Conservation (phyloP, 1,140 invertebrate species). For the Orussus abietinus region DNA sequence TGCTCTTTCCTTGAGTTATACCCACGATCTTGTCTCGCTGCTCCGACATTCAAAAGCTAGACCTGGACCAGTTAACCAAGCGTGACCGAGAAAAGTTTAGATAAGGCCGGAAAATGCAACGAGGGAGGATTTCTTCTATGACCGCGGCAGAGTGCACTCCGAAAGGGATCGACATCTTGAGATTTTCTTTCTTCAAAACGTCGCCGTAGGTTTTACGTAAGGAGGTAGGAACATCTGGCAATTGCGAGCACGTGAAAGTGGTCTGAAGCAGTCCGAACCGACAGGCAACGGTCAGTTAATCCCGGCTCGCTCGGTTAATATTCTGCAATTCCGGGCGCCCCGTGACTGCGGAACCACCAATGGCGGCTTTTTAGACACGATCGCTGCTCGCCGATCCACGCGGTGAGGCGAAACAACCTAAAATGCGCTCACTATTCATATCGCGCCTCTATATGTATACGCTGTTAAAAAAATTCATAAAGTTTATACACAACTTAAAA, state of each 20-base stretch:
- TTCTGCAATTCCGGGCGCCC: constrained; percentile 25
- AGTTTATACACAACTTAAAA: no score
- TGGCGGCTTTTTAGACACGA: neutral
- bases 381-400: neutral
- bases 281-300: constrained; percentile 45
- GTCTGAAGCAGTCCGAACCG: constrained; percentile 29
- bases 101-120: no score
- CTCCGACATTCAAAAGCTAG: no score
- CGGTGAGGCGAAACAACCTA: neutral
- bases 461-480: no score
- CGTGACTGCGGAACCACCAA: constrained; percentile 5
- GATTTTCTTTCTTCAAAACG: no score
- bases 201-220: constrained; percentile 50
- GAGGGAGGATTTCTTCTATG: no score
- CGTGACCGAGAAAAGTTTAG: no score
- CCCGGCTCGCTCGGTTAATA: constrained; percentile 37
- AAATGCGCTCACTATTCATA: neutral
- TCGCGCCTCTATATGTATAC: constrained; percentile 10
- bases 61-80: no score
- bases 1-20: no score
- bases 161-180: no score
- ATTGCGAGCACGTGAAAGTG: constrained; percentile 45
- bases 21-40: no score
- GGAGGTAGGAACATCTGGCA: constrained; percentile 38
- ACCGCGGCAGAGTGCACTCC: no score